Evolutionary conservation across 2,888 invertebrate genomes (phyloP).

Genomic region (Disparrhopalites patrizii): DNA sequence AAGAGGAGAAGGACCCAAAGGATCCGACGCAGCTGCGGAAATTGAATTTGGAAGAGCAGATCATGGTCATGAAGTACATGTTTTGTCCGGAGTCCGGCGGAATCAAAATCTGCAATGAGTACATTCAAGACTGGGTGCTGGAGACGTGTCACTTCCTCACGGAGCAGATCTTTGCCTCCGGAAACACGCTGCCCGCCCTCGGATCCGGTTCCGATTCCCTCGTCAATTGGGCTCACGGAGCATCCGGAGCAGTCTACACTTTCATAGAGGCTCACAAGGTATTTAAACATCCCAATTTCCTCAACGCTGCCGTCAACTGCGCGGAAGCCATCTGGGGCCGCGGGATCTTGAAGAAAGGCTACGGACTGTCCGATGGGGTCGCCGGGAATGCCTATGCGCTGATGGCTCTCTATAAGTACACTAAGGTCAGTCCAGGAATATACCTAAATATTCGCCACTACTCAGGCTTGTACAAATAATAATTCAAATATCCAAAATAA

Average conservation of each 20-base stretch:
- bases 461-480: not conserved
- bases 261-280: constrained; percentile 67
- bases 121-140: constrained; percentile 6
- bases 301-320: not conserved
- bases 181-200: constrained; percentile 60
- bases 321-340: constrained; percentile 74
- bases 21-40: not conserved
- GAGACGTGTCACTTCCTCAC: constrained; percentile 6
- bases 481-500: not conserved
- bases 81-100: not conserved
- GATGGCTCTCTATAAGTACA: constrained; percentile 70
- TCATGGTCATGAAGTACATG: not conserved
- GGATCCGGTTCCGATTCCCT: constrained; percentile 67
- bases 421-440: no score
- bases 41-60: not conserved
- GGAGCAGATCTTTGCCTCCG: constrained; percentile 39
- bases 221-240: constrained; percentile 94
- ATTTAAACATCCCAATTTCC: constrained; percentile 30
- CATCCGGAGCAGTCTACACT: constrained; percentile 75
- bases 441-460: no score
- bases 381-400: constrained; percentile 84
- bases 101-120: constrained; percentile 6
- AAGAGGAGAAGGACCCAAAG: not conserved
- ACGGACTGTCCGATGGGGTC: constrained; percentile 75
- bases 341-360: constrained; percentile 76